Percentiles rank a stretch among this genome's conserved stretches.
These are phyloP conservation scores for Gastrophysa polygoni DNA, from an alignment of 2,888 invertebrate species.

Conservation along the genomic window DNA sequence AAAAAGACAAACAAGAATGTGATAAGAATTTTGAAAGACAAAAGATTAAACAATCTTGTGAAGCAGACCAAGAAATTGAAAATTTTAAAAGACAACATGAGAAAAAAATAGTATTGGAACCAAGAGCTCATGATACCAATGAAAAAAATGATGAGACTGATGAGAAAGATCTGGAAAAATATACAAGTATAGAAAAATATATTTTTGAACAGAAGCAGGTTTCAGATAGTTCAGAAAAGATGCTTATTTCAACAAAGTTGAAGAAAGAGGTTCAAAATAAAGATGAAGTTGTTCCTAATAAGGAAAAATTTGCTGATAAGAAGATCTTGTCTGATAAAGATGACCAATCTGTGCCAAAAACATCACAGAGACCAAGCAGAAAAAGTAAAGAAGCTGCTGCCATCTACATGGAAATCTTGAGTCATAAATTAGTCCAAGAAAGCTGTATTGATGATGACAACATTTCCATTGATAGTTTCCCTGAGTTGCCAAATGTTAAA, in stretches of 20 bases:
- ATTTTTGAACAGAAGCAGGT: neutral
- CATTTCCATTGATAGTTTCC: constrained; percentile 69
- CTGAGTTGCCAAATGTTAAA: constrained; percentile 69
- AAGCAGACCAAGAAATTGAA: too few species aligned
- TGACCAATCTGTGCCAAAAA: constrained; percentile 9
- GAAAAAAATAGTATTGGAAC: neutral
- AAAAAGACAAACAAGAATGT: neutral
- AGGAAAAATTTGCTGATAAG: constrained; percentile 21
- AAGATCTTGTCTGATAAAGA: constrained; percentile 20
- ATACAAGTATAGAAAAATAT: too few species aligned
- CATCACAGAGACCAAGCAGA: constrained; percentile 62
- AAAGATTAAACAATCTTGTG: too few species aligned
- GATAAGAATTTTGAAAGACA: neutral
- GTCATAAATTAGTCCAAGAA: constrained; percentile 69
- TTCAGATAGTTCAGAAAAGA: neutral
- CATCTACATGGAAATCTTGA: constrained; percentile 75
- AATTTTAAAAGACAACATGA: neutral
- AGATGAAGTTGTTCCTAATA: constrained; percentile 19
- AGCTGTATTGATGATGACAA: constrained; percentile 68
- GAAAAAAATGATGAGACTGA: neutral
- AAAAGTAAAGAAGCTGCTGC: constrained; percentile 79
- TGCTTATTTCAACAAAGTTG: neutral
- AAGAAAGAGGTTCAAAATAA: constrained; percentile 23
- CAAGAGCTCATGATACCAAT: neutral
- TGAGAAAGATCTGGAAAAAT: too few species aligned